These are phyloP conservation scores for Elephas maximus DNA, from an alignment of 2,113 vertebrate genomes.

Conservation along the genomic window DNA sequence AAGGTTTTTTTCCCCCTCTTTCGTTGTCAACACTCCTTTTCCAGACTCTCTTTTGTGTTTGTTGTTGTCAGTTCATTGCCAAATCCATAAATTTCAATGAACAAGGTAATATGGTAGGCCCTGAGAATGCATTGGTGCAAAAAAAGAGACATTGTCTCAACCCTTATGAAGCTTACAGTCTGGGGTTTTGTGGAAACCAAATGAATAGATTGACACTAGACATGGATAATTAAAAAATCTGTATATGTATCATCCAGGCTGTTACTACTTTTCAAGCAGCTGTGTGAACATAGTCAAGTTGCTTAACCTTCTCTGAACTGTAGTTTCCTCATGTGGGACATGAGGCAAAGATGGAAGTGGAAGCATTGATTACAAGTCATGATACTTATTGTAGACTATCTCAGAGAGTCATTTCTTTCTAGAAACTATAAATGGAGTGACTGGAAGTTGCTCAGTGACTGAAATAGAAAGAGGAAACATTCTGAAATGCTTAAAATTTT, in stretches of 20 bases:
- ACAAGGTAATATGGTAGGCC: background rate
- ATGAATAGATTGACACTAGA: background rate
- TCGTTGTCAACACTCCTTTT: background rate
- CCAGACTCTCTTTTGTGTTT: background rate
- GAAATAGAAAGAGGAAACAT: background rate
- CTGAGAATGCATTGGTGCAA: background rate
- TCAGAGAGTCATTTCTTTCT: background rate
- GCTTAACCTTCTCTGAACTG: background rate
- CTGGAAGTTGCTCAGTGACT: background rate
- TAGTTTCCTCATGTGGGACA: background rate
- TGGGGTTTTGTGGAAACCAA: background rate
- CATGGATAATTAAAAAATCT: background rate
- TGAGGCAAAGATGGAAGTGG: background rate
- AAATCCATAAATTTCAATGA: slow-evolving; percentile 29
- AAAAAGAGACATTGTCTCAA: background rate
- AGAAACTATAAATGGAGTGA: background rate
- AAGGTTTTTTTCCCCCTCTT: background rate
- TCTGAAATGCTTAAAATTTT: slow-evolving; percentile 6
- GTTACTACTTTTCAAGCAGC: background rate
- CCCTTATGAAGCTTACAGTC: background rate
- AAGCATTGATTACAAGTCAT: background rate
- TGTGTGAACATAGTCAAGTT: background rate
- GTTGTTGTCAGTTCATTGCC: background rate
- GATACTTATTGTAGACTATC: background rate
- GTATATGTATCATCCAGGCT: background rate